These are phyloP conservation scores for Larimichthys polyactis DNA, from an alignment of 2,113 vertebrate species.

Conservation along the genomic window DNA sequence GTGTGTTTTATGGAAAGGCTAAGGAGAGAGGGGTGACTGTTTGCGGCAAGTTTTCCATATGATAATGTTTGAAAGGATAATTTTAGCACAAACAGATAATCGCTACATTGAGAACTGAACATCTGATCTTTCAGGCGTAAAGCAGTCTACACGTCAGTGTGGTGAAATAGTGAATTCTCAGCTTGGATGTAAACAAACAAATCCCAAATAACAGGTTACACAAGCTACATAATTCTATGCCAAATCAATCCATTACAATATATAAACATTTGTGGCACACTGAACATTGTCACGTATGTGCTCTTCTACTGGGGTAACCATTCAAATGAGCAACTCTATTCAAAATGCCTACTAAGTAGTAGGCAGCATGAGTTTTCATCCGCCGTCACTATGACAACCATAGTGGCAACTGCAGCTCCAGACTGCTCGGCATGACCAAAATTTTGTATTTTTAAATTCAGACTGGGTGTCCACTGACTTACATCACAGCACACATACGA, in stretches of 20 bases:
- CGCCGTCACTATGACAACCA: slow-evolving; percentile 69
- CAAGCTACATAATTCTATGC: neutral
- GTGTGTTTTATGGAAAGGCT: neutral
- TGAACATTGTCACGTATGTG: neutral
- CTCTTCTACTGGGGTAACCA: neutral
- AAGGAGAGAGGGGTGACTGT: neutral
- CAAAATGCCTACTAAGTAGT: slow-evolving; percentile 19
- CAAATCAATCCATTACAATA: neutral
- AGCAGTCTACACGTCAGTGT: neutral
- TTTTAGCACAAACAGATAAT: neutral
- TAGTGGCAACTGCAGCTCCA: slow-evolving; percentile 31
- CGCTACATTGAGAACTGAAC: neutral
- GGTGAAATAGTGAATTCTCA: neutral
- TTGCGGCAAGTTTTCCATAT: neutral
- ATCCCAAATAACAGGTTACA: neutral
- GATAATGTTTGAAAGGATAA: neutral
- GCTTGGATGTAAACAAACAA: neutral
- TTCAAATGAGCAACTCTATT: slow-evolving; percentile 32
- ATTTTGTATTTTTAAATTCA: slow-evolving; percentile 50
- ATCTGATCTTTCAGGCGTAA: neutral
- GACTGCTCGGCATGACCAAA: slow-evolving; percentile 36
- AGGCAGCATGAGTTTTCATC: slow-evolving; percentile 48
- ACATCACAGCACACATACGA: slow-evolving; percentile 23
- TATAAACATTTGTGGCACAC: neutral
- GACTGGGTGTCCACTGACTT: slow-evolving; percentile 24